Base-by-base conservation (phyloP, 2,888 invertebrate species). In the Caenorhabditis drosophilae region DNA sequence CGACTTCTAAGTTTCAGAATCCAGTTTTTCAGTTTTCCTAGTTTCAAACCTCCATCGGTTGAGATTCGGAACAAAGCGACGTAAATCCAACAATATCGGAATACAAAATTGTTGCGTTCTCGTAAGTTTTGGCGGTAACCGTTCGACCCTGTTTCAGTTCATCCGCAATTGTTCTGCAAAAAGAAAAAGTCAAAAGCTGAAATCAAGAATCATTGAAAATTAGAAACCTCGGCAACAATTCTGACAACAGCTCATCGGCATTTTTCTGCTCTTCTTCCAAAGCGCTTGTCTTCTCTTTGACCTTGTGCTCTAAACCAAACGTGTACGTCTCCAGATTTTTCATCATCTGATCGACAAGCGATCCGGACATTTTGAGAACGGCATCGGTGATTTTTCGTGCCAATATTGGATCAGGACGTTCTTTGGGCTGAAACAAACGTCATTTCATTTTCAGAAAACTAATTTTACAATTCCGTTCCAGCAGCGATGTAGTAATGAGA, bases 11-110 rank as follows among this genome's bases (percentile, higher is more conserved):
- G n/a, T n/a, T n/a, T n/a, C n/a, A n/a, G n/a, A n/a, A n/a, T n/a
- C n/a, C n/a, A n/a, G n/a, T n/a, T n/a, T n/a, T n/a, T n/a, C n/a
- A n/a, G n/a, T n/a, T n/a, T n/a, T n/a, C n/a, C n/a, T n/a, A n/a
- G n/a, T n/a, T n/a, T n/a, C n/a, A n/a, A n/a, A 81, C 80, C 67
- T 81, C 81, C 77, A 81, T 75, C 22, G 81, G 81, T 23, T 70
- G 45, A 40, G 73, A 73, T 40, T 82, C 76, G 4, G 77, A 78
- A 59, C 81, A 79, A 22, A 81, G 62, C n/a, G 77, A 76, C 2
- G 81, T 81, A 72, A 81, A 81, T 11, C 81, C 81, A 51, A 82
- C 81, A 48, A 81, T 81, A 58, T 81, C 81, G 15, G 79, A 80
- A 64, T 82, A 81, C 50, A 77, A 64, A 44, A 81, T 77, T 1